A percentile compares a stretch with the other conserved stretches of the same genome.
phyloP scores from a whole-genome alignment of 2,113 vertebrate genomes.

The Silurus meridionalis region DNA sequence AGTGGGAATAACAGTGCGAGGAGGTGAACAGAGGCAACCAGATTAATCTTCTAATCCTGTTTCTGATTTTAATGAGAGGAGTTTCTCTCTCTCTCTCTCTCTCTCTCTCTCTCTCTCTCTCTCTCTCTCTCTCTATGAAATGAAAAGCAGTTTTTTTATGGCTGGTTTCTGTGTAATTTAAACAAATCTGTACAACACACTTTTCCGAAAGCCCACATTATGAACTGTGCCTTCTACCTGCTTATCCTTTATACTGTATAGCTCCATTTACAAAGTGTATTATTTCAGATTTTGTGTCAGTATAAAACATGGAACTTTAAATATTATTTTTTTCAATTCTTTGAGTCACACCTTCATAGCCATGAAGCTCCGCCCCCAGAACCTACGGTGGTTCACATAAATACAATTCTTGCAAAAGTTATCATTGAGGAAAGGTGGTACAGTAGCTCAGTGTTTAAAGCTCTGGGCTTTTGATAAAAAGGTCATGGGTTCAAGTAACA shows the following conservation, averaged over 20 bases:
- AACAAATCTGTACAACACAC: not conserved
- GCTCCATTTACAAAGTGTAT: not conserved
- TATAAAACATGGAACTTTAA: not conserved
- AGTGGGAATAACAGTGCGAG: slow-evolving; percentile 17
- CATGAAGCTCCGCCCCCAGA: too few relatives aligned
- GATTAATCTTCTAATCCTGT: slow-evolving; percentile 43
- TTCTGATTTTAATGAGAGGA: slow-evolving; percentile 23
- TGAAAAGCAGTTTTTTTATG: not conserved
- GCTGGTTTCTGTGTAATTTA: not conserved
- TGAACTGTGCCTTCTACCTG: not conserved
- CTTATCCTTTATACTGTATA: not conserved
- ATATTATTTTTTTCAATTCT: not conserved
- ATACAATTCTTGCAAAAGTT: too few relatives aligned
- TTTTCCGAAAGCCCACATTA: not conserved
- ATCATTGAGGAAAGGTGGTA: too few relatives aligned
- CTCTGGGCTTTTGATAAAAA: too few relatives aligned
- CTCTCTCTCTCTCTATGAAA: not conserved
- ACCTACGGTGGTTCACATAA: too few relatives aligned
- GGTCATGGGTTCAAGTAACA: too few relatives aligned
- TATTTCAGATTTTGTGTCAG: not conserved
- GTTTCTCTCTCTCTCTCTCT: not conserved
- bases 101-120: not conserved
- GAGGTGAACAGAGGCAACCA: not conserved
- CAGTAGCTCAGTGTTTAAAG: too few relatives aligned
- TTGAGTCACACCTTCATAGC: too few relatives aligned